Evolutionary conservation across 2,797 vertebrate species (phyloP).

Genomic region (Pachyuromys duprasi): DNA sequence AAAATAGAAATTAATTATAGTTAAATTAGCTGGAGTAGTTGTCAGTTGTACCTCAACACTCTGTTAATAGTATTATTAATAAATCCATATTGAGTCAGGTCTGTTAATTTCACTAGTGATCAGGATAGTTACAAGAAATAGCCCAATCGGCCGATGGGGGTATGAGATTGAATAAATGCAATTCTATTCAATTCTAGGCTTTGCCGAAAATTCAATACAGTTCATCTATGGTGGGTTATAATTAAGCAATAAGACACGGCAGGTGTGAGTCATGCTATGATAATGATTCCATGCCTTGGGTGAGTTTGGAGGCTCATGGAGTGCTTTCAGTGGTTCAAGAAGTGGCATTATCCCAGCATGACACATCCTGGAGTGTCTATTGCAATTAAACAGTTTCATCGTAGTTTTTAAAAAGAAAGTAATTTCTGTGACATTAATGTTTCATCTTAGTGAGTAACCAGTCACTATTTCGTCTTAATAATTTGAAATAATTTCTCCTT

Average conservation of each 20-base stretch:
- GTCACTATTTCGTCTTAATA: conserved; percentile 84
- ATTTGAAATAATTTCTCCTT: conserved; percentile 83
- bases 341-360: conserved; percentile 92
- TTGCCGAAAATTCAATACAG: conserved; percentile 88
- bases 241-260: conserved; percentile 93
- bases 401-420: conserved; percentile 86
- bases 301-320: conserved; percentile 90
- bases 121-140: conserved; percentile 77
- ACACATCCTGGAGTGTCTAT: conserved; percentile 91
- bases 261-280: conserved; percentile 92
- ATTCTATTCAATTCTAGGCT: conserved; percentile 87
- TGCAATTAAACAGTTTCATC: conserved; percentile 91
- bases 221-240: conserved; percentile 91
- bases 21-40: conserved; percentile 69
- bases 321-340: conserved; percentile 92
- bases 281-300: conserved; percentile 92
- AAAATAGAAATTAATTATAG: conserved; percentile 75
- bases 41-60: conserved; percentile 49
- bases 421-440: conserved; percentile 90
- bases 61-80: conserved; percentile 51
- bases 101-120: conserved; percentile 72
- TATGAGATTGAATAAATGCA: conserved; percentile 85
- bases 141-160: conserved; percentile 71
- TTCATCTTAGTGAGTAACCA: conserved; percentile 88
- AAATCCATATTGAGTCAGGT: conserved; percentile 73